These are phyloP conservation scores for Rhagophthalmus giganteus DNA, from an alignment of 2,888 invertebrate species.

Conservation along the genomic window DNA sequence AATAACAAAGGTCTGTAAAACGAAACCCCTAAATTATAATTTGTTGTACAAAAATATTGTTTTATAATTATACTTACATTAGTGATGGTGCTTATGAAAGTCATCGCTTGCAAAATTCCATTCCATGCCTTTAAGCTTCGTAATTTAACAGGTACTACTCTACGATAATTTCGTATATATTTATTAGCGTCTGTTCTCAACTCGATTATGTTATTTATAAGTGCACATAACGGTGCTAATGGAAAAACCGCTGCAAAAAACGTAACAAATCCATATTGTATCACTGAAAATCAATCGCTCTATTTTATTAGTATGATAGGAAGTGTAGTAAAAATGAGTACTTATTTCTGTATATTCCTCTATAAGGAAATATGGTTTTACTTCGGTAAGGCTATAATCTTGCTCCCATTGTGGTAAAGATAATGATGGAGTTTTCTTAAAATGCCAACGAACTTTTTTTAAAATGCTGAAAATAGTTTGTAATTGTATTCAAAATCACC, in stretches of 20 bases:
- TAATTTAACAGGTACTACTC: constrained; percentile 40
- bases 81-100: constrained; percentile 44
- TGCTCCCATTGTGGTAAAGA: constrained; percentile 49
- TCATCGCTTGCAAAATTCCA: constrained; percentile 45
- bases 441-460: too few relatives aligned
- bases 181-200: constrained; percentile 52
- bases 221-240: constrained; percentile 65
- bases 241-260: constrained; percentile 70
- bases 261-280: constrained; percentile 69
- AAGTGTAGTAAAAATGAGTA: constrained; percentile 31
- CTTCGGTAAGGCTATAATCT: constrained; percentile 46
- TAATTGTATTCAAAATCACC: too few relatives aligned
- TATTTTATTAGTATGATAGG: too few relatives aligned
- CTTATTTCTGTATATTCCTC: constrained; percentile 50
- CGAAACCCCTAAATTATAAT: constrained; percentile 2
- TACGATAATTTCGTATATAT: constrained; percentile 37
- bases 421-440: too few relatives aligned
- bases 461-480: too few relatives aligned
- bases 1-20: constrained; percentile 47
- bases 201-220: constrained; percentile 66
- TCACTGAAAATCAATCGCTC: constrained; percentile 54
- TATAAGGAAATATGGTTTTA: constrained; percentile 45
- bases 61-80: constrained; percentile 41
- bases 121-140: constrained; percentile 46
- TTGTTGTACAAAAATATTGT: background rate